phyloP scores from a whole-genome alignment of 2,113 vertebrate species.

The Nannobrachium achirus region DNA sequence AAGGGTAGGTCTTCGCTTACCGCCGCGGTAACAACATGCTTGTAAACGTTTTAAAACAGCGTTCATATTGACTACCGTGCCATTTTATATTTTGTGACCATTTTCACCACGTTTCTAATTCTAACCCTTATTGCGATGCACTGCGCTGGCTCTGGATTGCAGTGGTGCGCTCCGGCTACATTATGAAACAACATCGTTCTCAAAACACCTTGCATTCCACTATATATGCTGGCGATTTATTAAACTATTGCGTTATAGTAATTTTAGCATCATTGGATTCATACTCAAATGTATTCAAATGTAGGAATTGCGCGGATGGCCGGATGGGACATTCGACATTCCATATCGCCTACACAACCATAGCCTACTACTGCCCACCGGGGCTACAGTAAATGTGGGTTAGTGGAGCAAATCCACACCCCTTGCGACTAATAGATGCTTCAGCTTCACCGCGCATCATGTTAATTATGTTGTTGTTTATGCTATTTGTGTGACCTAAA shows the following conservation, averaged over 20 bases:
- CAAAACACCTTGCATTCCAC: neutral
- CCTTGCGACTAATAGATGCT: conserved; percentile 26
- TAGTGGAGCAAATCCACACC: conserved; percentile 68
- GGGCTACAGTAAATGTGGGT: conserved; percentile 59
- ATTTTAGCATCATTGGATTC: neutral
- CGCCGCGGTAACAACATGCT: no score
- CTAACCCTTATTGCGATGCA: no score
- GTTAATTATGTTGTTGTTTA: neutral
- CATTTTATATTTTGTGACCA: neutral
- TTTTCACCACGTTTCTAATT: no score
- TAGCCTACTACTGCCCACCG: conserved; percentile 27
- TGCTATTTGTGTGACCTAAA: neutral
- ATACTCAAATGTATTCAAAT: neutral
- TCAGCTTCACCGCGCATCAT: neutral
- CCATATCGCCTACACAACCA: conserved; percentile 18
- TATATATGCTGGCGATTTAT: neutral
- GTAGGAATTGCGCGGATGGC: neutral
- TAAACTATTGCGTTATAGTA: neutral
- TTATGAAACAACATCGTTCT: neutral
- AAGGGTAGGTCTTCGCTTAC: no score
- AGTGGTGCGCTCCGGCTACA: neutral
- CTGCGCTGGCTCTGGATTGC: neutral
- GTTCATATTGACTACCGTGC: neutral
- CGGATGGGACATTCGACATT: no score
- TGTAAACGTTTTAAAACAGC: neutral